phyloP scores from a whole-genome alignment of 2,888 invertebrate genomes.

The Phlogophora meticulosa region DNA sequence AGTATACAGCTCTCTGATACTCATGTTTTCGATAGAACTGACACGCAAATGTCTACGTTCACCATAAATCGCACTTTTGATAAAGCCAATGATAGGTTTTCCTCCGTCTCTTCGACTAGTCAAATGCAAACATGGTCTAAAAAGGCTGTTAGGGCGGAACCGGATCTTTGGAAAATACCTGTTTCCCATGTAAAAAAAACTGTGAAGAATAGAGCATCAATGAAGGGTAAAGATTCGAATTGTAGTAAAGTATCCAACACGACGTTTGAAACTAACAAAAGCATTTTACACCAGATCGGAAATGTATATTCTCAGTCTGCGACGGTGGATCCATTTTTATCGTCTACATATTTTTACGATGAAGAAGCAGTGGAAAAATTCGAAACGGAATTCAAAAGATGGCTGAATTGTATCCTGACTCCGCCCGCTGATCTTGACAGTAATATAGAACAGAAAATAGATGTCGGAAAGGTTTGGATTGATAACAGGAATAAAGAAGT shows the following conservation, averaged over 20 bases:
- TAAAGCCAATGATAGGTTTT: constrained; percentile 70
- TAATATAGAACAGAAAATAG: constrained; percentile 92
- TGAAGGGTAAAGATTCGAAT: constrained; percentile 72
- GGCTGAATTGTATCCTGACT: constrained; percentile 95
- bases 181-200: constrained; percentile 74
- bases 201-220: constrained; percentile 72
- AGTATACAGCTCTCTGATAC: constrained; percentile 81
- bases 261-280: constrained; percentile 84
- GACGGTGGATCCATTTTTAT: constrained; percentile 93
- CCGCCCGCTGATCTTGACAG: constrained; percentile 94
- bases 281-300: constrained; percentile 82
- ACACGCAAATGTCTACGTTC: constrained; percentile 81
- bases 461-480: constrained; percentile 94
- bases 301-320: constrained; percentile 88
- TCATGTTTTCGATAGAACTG: constrained; percentile 78
- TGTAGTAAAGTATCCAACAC: constrained; percentile 70
- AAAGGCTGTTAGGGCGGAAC: constrained; percentile 80
- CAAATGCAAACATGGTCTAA: constrained; percentile 84
- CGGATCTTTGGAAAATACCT: constrained; percentile 85
- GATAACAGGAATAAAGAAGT: constrained; percentile 93
- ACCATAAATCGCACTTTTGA: constrained; percentile 87
- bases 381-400: constrained; percentile 94
- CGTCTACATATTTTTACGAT: constrained; percentile 93
- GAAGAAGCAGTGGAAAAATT: constrained; percentile 93
- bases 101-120: constrained; percentile 64